These are phyloP conservation scores for Archivesica marissinica DNA, from an alignment of 1,140 invertebrate genomes.

Conservation along the genomic window DNA sequence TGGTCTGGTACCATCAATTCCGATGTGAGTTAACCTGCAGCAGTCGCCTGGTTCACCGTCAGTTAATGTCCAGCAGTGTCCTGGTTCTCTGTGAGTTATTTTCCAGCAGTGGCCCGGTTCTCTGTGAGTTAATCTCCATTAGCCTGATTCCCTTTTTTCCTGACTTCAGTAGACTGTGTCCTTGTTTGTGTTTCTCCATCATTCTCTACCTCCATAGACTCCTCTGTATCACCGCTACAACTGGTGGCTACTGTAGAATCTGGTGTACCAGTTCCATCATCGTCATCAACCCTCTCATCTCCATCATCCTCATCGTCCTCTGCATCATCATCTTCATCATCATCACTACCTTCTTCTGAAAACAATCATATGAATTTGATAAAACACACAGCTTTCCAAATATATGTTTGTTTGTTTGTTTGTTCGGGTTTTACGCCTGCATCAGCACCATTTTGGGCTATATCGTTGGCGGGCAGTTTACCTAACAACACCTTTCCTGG, in stretches of 20 bases:
- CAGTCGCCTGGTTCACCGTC: too few species aligned
- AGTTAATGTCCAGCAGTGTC: background rate
- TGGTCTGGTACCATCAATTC: too few species aligned
- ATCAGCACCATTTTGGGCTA: too few species aligned
- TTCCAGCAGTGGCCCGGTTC: background rate
- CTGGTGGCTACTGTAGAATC: background rate
- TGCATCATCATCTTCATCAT: background rate
- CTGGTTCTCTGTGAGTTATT: background rate
- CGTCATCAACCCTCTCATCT: slow-evolving; percentile 7
- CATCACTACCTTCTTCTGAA: background rate
- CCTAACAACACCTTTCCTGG: too few species aligned
- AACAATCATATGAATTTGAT: too few species aligned
- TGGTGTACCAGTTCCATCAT: background rate
- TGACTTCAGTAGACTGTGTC: background rate
- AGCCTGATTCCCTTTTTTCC: background rate
- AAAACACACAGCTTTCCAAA: background rate
- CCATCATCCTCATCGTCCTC: slow-evolving; percentile 12
- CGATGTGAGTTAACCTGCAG: too few species aligned
- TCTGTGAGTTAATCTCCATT: background rate
- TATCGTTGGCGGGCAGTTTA: too few species aligned
- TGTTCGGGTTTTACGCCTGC: too few species aligned
- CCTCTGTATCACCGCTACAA: slow-evolving; percentile 3
- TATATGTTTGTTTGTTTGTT: background rate
- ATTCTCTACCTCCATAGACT: background rate
- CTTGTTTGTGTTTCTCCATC: background rate